Base-by-base conservation (phyloP, 2,797 vertebrate genomes). In the Tenualosa thibaudeaui region DNA sequence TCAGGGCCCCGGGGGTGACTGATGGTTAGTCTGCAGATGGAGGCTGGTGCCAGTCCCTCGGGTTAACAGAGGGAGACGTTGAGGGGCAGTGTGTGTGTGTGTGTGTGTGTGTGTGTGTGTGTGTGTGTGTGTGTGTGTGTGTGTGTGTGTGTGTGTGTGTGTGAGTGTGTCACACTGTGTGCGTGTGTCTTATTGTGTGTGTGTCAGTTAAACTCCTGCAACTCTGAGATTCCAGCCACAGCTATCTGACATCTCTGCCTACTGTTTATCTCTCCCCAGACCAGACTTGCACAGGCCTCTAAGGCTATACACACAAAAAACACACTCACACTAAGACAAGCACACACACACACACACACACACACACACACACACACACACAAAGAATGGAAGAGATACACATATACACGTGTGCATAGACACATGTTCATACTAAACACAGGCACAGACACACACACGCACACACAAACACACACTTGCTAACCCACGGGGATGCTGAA, bases 201-300 rank as follows among this genome's bases (percentile, higher is more conserved):
- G 65, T 31, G 24, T 68, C 37, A 43, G 68, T 75, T 5, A 75
- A 75, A 75, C 75, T 82, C 86, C 83, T 86, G 85, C 82, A 81
- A 46, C 12, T 13, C n/a, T 10, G 71, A 22, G 43, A 85, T 89
- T 85, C 81, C 83, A 81, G 56, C 60, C 51, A 71, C 53, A 62
- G 81, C 68, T 86, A 84, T 90, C 87, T 88, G 82, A 58, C 82
- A 90, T 89, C 85, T 84, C 82, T 81, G 81, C 40, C 56, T 82
- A 43, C 43, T 85, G 85, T 88, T 90, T 89, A 89, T 90, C 86
- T 90, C 83, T 81, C 68, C 62, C 81, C 31, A 83, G 87, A 86
- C 88, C 89, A 86, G 50, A 83, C 81, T 81, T 19, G 46, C 19
- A 54, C 37, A 40, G 68, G 37, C 68, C 68, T 40, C 37, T 37